These are phyloP conservation scores for Cosmorhoe ocellata DNA, from an alignment of 2,888 invertebrate species.

Conservation along the genomic window DNA sequence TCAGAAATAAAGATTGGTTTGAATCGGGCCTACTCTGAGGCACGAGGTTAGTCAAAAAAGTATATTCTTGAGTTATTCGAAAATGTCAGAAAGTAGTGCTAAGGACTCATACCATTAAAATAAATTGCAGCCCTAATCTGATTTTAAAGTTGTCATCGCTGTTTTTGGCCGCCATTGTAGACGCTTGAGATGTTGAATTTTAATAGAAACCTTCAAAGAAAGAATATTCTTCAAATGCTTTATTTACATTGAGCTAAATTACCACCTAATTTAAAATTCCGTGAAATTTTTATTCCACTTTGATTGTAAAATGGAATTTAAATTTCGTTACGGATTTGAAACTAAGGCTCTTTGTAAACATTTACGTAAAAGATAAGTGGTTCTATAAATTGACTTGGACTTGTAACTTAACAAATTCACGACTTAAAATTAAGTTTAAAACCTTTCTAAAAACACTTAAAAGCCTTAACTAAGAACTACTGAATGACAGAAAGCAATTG, in stretches of 20 bases:
- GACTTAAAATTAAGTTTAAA: no score
- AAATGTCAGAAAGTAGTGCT: no score
- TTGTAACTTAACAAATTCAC: no score
- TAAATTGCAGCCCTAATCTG: not conserved
- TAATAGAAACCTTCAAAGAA: conserved; percentile 22
- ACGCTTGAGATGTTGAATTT: conserved; percentile 11
- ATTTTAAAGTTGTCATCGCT: conserved; percentile 17
- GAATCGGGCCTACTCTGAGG: no score
- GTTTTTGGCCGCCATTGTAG: conserved; percentile 4
- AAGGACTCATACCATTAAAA: not conserved
- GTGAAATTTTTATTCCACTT: conserved; percentile 11
- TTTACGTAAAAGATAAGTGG: not conserved
- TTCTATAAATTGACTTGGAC: not conserved
- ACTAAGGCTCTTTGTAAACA: not conserved
- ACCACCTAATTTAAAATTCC: not conserved
- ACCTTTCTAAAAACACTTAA: no score
- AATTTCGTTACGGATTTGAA: conserved; percentile 5
- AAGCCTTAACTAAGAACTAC: no score
- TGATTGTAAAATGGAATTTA: conserved; percentile 1
- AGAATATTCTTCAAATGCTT: conserved; percentile 13
- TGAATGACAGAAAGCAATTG: no score
- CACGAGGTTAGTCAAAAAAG: no score
- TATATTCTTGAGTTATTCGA: no score
- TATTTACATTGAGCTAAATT: conserved; percentile 13
- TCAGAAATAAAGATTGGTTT: no score